Evolutionary conservation across 1,140 invertebrate species (phyloP), one percentile per base, ranked within the genome.

Genomic region (Hycleus phaleratus): DNA sequence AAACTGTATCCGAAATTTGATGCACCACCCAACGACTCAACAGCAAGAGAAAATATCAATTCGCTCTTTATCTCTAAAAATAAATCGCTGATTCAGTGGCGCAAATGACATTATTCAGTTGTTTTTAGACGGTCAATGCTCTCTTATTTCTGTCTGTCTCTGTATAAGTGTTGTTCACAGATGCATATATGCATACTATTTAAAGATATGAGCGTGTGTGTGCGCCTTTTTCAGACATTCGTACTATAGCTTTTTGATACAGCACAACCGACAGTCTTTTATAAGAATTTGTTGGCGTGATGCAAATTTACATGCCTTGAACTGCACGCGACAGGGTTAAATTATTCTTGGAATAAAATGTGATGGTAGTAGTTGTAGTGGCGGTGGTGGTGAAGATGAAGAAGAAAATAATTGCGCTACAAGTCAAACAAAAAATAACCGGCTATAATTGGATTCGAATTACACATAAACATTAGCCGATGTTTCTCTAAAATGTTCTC

Each of bases 81-180:
- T 65, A 65, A 56, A 59, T 47, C 44, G 57, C 57, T 65, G 63
- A 65, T 62, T 65, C 63, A 62, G 54, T 57, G 47, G 49, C 54
- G 48, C 46, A 60, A 60, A 60, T 60, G 59, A 60, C 57, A 62
- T 62, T 62, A 65, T 62, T 59, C 46, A 53, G 57, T 56, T 60
- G 60, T 65, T 65, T 64, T 65, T 65, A 65, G 60, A 62, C 60
- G 63, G 63, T 65, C 63, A 65, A 62, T 58, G 63, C 51, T 56
- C 63, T 49, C 46, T 51, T 50, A 26, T 9, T 26, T n/a, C 45
- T 26, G 32, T 32, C 32, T 32, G 32, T 32, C 32, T 32, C 4
- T 32, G 32, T 32, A 7, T 32, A 32, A 5, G 32, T 32, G 32
- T 5, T 32, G 7, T 32, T 5, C 7, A 32, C 32, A 7, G 4